Evolutionary conservation across 1,140 invertebrate genomes (phyloP), one percentile per base, ranked within the genome.

Genomic region (Geopemphigus sp.): DNA sequence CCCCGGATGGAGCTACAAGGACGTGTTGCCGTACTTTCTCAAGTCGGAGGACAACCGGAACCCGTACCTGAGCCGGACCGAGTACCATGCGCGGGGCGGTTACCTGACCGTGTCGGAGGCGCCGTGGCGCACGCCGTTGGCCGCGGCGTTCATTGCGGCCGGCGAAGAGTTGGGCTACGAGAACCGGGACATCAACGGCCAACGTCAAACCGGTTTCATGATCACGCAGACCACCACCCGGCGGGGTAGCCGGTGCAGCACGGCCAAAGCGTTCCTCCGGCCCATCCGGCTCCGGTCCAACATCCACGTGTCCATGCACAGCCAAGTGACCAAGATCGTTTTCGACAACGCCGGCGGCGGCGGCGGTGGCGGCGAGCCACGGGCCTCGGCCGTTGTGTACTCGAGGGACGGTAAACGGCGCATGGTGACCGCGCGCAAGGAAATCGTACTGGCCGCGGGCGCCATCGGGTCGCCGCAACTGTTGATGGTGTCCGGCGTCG

Each of bases 1-100:
- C 82, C 86, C 88, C 0, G 95, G 95, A 4, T 98, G 97, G 97
- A 92, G 91, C 4, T 98, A 95, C 85, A 88, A 92, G 14, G 90
- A 94, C 74, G 92, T 96, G 2, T 85, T 96, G 24, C 94, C 93
- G 2, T 97, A 96, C 84, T 97, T 97, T 84, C 86, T 92, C 12
- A 96, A 96, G 84, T 94, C 93, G 0, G 94, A 96, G 85, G 93
- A 95, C 84, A 94, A 95, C 83, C 87, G 93, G 11, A 95, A 94
- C 84, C 92, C 93, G 0, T 94, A 94, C 82, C 83, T 94, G 59
- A 88, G 89, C 0, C 87, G 88, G 47, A 93, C 89, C 1, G 87
- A 90, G 0, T 95, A 95, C 82, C 94, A 96, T 83, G 85, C 87
- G 0, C 89, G 88, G 0, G 93, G 92, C 0, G 94, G 94, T 1